A percentile compares a stretch with the other conserved stretches of the same genome.
phyloP scores from a whole-genome alignment of 92 coral and sea anemone species.

The Parazoanthus swiftii region DNA sequence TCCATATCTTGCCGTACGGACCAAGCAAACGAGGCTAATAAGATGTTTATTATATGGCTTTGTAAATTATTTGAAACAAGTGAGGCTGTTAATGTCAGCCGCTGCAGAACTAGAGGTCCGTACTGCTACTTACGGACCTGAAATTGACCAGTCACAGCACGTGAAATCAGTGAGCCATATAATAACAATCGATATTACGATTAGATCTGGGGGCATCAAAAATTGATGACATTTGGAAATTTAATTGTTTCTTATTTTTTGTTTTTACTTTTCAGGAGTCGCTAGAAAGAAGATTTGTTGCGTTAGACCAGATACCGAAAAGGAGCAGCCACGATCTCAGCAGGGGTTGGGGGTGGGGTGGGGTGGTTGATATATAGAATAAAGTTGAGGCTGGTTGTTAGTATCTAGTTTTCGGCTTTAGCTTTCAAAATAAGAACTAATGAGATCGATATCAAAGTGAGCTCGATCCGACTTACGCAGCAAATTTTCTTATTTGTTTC shows the following conservation, averaged over 20 bases:
- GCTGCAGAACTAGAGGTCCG: too few relatives aligned
- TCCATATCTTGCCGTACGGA: too few relatives aligned
- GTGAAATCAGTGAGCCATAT: too few relatives aligned
- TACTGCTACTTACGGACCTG: too few relatives aligned
- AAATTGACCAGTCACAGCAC: too few relatives aligned
- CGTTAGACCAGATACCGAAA: neutral
- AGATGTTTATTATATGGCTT: too few relatives aligned
- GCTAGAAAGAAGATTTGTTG: conserved; percentile 19
- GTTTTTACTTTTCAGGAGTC: neutral
- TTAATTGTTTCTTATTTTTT: neutral
- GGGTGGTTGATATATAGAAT: neutral
- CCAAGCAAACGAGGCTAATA: too few relatives aligned
- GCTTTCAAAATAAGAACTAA: neutral
- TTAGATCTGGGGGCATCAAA: neutral
- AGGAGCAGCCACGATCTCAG: neutral
- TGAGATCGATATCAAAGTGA: neutral
- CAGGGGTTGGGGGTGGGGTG: neutral
- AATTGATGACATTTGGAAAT: neutral
- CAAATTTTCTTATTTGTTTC: neutral
- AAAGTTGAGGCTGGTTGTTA: neutral
- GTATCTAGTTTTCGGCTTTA: neutral
- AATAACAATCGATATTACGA: too few relatives aligned
- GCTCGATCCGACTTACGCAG: neutral
- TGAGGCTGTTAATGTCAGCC: too few relatives aligned
- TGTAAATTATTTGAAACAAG: too few relatives aligned